Percentiles rank a stretch among this genome's conserved stretches.
Conservation (phyloP, 1,140 invertebrate species). For the Holotrichia oblita region DNA sequence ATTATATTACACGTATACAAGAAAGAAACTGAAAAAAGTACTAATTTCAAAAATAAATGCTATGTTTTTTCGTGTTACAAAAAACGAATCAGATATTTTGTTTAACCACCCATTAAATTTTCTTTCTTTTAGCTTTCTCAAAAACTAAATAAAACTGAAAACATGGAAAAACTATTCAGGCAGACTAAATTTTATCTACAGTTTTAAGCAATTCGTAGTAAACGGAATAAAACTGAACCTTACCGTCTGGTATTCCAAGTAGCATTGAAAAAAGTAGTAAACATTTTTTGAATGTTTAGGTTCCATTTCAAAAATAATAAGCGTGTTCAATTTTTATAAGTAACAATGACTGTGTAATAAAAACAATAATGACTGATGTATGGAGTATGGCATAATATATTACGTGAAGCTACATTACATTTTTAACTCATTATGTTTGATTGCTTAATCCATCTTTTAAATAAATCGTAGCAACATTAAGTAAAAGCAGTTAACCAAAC, state of each 20-base stretch:
- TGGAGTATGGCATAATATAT: slow-evolving; percentile 13
- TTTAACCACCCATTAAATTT: slow-evolving; percentile 41
- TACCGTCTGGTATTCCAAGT: slow-evolving; percentile 61
- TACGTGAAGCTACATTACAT: neutral
- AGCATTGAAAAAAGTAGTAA: slow-evolving; percentile 58
- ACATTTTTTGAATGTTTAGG: slow-evolving; percentile 44
- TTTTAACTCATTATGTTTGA: neutral
- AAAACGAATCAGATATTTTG: neutral
- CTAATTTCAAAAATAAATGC: slow-evolving; percentile 25
- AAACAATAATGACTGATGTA: neutral
- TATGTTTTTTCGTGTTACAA: slow-evolving; percentile 17
- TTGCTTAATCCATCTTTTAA: neutral
- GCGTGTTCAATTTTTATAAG: slow-evolving; percentile 32
- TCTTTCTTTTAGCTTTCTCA: slow-evolving; percentile 38
- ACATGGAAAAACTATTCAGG: slow-evolving; percentile 55
- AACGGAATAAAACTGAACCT: slow-evolving; percentile 58
- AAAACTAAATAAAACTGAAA: slow-evolving; percentile 42
- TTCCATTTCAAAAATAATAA: slow-evolving; percentile 38
- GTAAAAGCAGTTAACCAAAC: neutral
- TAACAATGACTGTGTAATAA: slow-evolving; percentile 24
- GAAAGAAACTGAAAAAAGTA: slow-evolving; percentile 11
- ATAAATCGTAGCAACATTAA: neutral
- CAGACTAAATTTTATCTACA: slow-evolving; percentile 55
- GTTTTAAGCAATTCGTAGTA: slow-evolving; percentile 52
- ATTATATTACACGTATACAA: slow-evolving; percentile 18